Base-by-base conservation (phyloP, 2,888 invertebrate genomes). In the Himalopsyche kuldschensis region DNA sequence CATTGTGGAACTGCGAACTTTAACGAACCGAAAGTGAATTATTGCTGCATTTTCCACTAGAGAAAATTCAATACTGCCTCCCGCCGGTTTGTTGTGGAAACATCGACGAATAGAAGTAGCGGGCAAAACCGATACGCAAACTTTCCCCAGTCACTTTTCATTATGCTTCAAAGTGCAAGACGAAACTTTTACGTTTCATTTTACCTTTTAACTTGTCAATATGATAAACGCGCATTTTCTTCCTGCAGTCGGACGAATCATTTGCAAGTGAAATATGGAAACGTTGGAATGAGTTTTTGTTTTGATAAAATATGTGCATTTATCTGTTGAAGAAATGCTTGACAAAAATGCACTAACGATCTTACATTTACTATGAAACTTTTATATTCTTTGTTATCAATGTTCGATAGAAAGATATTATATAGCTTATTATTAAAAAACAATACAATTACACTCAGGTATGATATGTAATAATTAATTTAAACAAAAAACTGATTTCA, bases 1-100 rank as follows among this genome's bases (percentile, higher is more conserved):
- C 55, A 82, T 78, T 78, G 82, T 77, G 75, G 76, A 35, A 48
- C 35, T 79, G 83, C 69, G 76, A 83, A 77, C 77, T 80, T 80
- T 76, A 83, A 83, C 83, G 76, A 83, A 80, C 80, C 30, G 83
- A 83, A 83, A 83, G 83, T 83, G 80, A 83, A 80, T 83, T 83
- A 83, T 83, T 83, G 75, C 83, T 83, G 83, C 80, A 83, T 83
- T 83, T 83, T 77, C 76, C 76, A 75, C 75, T 30, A 30, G 24
- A 75, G 32, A 55, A 55, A 55, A 55, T 55, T 55, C 55, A 55
- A 55, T 55, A 55, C 55, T 55, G 55, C 55, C 48, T 48, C 20
- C 48, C 48, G 48, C 48, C 48, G 48, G 48, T 55, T 55, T 55
- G 55, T 55, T 55, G 55, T 55, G 55, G 55, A 55, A 55, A 55